phyloP scores from a whole-genome alignment of 1,140 invertebrate species.

The Aphis craccivora region DNA sequence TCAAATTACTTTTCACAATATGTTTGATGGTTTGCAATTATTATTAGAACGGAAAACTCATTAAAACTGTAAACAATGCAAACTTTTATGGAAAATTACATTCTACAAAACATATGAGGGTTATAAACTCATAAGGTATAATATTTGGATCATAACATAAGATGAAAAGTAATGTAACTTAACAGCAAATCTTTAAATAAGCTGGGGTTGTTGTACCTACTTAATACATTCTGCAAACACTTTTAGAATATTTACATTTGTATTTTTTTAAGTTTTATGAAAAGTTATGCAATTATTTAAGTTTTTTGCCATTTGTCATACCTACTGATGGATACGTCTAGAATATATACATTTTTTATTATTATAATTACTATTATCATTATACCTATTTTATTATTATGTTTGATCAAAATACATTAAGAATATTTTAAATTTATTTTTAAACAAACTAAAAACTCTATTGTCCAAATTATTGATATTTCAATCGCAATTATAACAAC shows the following conservation, averaged over 20 bases:
- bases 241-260: not conserved
- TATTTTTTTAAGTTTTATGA: not conserved
- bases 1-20: not conserved
- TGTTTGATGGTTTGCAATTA: not conserved
- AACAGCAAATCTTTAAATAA: not conserved
- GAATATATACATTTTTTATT: not conserved
- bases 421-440: not conserved
- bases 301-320: not conserved
- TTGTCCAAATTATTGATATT: not conserved
- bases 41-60: not conserved
- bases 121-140: not conserved
- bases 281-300: not conserved
- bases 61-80: not conserved
- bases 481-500: not conserved
- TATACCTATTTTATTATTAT: not conserved
- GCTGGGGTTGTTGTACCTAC: not conserved
- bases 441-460: not conserved
- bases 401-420: not conserved
- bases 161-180: not conserved
- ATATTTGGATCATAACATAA: not conserved
- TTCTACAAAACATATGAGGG: not conserved
- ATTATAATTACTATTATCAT: not conserved
- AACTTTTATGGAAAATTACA: not conserved
- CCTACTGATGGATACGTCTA: not conserved
- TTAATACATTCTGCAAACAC: not conserved